A percentile compares a stretch with the other conserved stretches of the same genome.
Conservation (phyloP, 1,140 invertebrate species). For the Drosophila navojoa region DNA sequence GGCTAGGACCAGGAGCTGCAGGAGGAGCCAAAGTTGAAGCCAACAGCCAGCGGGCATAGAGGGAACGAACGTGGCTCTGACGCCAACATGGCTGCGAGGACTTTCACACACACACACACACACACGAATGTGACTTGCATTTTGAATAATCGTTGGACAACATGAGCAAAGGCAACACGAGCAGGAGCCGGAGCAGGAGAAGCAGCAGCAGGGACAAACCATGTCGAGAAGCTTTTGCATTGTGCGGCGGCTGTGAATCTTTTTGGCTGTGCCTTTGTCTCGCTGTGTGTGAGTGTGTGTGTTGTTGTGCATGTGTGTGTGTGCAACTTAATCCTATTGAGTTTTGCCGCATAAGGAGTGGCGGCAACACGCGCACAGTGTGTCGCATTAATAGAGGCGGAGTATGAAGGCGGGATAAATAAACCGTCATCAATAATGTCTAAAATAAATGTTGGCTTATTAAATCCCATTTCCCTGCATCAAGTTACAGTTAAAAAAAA, state of each 20-base stretch:
- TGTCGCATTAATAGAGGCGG: conserved; percentile 46
- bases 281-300: conserved; percentile 13
- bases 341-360: conserved; percentile 76
- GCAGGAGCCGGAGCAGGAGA: background rate
- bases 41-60: conserved; percentile 2
- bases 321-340: conserved; percentile 80
- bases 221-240: conserved; percentile 66
- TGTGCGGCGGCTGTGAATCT: conserved; percentile 72
- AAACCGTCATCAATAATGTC: conserved; percentile 77
- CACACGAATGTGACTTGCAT: conserved; percentile 66
- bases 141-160: conserved; percentile 74
- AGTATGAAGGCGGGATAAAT: conserved; percentile 50
- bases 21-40: conserved; percentile 8
- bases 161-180: conserved; percentile 19
- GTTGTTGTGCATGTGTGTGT: conserved; percentile 21
- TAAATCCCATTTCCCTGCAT: conserved; percentile 78
- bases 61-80: conserved; percentile 33
- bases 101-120: conserved; percentile 55
- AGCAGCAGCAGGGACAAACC: conserved; percentile 1
- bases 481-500: conserved; percentile 75
- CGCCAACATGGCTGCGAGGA: conserved; percentile 78
- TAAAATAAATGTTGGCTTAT: conserved; percentile 81
- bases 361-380: conserved; percentile 3
- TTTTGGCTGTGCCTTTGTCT: conserved; percentile 59
- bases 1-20: conserved; percentile 36